Percentiles rank a stretch among this genome's conserved stretches.
Conservation (phyloP, 2,113 vertebrate species). For the Pangasianodon gigas region DNA sequence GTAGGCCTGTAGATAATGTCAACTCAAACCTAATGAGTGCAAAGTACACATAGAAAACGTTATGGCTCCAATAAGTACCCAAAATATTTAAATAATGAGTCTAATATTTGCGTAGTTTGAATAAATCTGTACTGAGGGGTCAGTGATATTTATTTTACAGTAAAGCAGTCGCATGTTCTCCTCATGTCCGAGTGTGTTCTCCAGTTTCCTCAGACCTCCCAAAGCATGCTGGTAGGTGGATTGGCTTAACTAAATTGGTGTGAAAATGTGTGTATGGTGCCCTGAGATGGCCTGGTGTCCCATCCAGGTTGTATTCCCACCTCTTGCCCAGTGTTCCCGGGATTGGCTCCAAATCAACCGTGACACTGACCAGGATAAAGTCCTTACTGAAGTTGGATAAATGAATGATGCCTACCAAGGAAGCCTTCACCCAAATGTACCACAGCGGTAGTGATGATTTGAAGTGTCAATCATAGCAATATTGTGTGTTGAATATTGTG, state of each 20-base stretch:
- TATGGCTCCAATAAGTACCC: neutral
- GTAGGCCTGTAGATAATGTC: neutral
- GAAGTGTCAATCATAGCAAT: neutral
- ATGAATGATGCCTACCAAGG: neutral
- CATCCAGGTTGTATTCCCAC: neutral
- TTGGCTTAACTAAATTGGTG: neutral
- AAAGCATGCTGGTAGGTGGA: no score
- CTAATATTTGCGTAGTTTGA: no score
- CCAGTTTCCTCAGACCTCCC: no score
- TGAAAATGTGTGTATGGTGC: neutral
- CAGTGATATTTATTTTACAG: neutral
- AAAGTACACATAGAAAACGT: neutral
- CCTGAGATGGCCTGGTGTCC: neutral
- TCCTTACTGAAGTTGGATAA: neutral
- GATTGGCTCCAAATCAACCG: neutral
- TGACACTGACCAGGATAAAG: neutral
- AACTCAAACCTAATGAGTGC: neutral
- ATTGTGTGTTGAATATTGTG: neutral
- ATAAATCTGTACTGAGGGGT: neutral
- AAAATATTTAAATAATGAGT: neutral
- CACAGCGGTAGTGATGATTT: neutral
- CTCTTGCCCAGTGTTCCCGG: neutral
- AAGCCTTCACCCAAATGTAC: neutral
- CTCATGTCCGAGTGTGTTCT: no score
- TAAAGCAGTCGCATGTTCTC: no score